A percentile compares a stretch with the other conserved stretches of the same genome.
phyloP scores from a whole-genome alignment of 2,888 invertebrate species.

The Dendrolimus pini region DNA sequence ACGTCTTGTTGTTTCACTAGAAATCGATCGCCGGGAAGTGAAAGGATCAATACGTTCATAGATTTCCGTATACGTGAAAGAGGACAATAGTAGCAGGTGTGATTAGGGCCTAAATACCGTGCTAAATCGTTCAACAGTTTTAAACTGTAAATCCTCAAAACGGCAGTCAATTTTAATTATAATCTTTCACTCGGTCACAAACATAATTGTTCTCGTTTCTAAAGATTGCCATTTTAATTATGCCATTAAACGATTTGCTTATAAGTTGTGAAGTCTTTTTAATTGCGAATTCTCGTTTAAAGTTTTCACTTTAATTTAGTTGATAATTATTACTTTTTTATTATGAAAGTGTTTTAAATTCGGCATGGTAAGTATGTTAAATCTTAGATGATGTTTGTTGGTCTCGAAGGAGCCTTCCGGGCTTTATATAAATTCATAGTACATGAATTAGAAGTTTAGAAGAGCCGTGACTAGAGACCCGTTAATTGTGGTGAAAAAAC shows the following conservation, averaged over 20 bases:
- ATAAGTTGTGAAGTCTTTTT: neutral
- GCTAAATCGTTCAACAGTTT: neutral
- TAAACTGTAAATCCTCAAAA: slow-evolving; percentile 3
- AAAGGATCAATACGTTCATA: neutral
- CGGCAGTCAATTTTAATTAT: slow-evolving; percentile 15
- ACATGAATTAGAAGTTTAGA: too few relatives aligned
- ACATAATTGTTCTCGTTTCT: neutral
- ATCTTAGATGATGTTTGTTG: too few relatives aligned
- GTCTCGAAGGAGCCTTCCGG: too few relatives aligned
- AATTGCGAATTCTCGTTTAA: neutral
- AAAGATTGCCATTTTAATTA: neutral
- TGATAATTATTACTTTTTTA: neutral
- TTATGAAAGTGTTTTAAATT: too few relatives aligned
- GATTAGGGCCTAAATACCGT: neutral
- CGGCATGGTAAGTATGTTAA: too few relatives aligned
- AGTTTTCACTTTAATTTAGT: neutral
- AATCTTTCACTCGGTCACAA: slow-evolving; percentile 27
- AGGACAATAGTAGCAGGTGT: neutral
- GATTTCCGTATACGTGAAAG: neutral
- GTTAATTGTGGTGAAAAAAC: too few relatives aligned
- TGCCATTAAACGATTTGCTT: neutral
- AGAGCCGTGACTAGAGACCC: too few relatives aligned
- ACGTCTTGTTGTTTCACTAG: too few relatives aligned
- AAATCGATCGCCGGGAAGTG: neutral
- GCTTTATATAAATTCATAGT: too few relatives aligned